phyloP scores from a whole-genome alignment of 2,797 vertebrate genomes.

The Peromyscus melanophrys region DNA sequence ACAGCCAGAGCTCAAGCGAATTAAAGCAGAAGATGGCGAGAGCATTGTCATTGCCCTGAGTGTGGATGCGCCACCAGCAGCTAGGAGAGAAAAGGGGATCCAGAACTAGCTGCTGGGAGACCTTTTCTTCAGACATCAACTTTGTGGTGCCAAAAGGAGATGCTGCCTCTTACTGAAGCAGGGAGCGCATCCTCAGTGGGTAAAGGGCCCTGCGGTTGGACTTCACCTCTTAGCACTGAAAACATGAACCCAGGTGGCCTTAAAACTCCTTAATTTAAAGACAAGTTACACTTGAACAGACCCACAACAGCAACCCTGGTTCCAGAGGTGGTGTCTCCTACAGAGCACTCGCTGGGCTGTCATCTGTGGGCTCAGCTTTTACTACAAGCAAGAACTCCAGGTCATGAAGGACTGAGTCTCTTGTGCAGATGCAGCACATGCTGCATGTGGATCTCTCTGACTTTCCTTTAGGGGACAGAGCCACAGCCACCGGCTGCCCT shows the following conservation, averaged over 20 bases:
- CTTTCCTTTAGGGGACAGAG: slow-evolving; percentile 90
- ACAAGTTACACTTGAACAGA: slow-evolving; percentile 86
- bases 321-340: slow-evolving; percentile 87
- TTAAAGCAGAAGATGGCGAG: slow-evolving; percentile 92
- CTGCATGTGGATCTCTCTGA: slow-evolving; percentile 86
- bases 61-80: slow-evolving; percentile 89
- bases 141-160: slow-evolving; percentile 96
- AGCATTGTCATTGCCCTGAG: slow-evolving; percentile 90
- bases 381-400: slow-evolving; percentile 43
- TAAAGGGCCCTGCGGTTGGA: slow-evolving; percentile 90
- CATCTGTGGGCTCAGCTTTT: slow-evolving; percentile 85
- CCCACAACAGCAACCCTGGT: slow-evolving; percentile 79
- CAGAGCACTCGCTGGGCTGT: slow-evolving; percentile 47
- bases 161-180: slow-evolving; percentile 78
- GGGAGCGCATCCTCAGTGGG: slow-evolving; percentile 90
- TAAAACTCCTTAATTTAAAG: slow-evolving; percentile 89
- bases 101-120: slow-evolving; percentile 91
- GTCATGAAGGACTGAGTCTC: slow-evolving; percentile 84
- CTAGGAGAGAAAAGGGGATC: slow-evolving; percentile 90
- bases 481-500: slow-evolving; percentile 92
- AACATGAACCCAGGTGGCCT: slow-evolving; percentile 93
- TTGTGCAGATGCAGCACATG: slow-evolving; percentile 87
- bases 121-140: slow-evolving; percentile 82
- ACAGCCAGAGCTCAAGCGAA: slow-evolving; percentile 94
- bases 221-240: slow-evolving; percentile 92